Evolutionary conservation across 2,113 vertebrate genomes (phyloP).

Genomic region (Zootoca vivipara): DNA sequence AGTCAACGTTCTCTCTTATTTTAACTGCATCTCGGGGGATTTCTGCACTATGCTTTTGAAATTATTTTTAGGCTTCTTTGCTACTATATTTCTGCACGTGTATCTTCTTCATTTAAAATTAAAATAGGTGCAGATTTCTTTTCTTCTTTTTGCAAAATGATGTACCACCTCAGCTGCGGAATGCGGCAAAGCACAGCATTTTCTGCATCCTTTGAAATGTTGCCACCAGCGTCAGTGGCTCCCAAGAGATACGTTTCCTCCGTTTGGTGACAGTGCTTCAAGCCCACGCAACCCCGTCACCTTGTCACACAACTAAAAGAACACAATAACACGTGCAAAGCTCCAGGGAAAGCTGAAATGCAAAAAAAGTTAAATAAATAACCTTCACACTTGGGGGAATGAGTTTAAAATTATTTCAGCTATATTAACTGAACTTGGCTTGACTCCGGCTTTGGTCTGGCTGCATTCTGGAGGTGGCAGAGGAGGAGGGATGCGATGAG

Average conservation of each 20-base stretch:
- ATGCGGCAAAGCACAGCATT: neutral
- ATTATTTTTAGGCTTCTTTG: neutral
- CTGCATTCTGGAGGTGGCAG: neutral
- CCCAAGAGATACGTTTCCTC: neutral
- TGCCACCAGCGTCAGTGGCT: neutral
- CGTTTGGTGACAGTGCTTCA: constrained; percentile 4
- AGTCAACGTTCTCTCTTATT: neutral
- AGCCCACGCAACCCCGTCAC: neutral
- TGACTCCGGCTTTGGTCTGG: neutral
- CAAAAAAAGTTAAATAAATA: constrained; percentile 26
- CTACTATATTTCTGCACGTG: neutral
- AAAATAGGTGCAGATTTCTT: neutral
- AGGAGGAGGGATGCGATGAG: neutral
- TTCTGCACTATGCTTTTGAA: neutral
- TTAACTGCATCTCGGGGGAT: neutral
- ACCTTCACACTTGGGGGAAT: neutral
- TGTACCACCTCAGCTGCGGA: neutral
- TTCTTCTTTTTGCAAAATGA: neutral
- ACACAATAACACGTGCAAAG: neutral
- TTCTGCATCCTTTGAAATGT: constrained; percentile 15
- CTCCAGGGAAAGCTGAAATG: neutral
- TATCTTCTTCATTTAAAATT: neutral
- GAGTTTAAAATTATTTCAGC: constrained; percentile 4
- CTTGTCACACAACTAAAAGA: constrained; percentile 7
- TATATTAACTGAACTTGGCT: neutral